Percentiles rank a stretch among this genome's conserved stretches.
Conservation (phyloP, 2,888 invertebrate species). For the Stomorhina lunata region DNA sequence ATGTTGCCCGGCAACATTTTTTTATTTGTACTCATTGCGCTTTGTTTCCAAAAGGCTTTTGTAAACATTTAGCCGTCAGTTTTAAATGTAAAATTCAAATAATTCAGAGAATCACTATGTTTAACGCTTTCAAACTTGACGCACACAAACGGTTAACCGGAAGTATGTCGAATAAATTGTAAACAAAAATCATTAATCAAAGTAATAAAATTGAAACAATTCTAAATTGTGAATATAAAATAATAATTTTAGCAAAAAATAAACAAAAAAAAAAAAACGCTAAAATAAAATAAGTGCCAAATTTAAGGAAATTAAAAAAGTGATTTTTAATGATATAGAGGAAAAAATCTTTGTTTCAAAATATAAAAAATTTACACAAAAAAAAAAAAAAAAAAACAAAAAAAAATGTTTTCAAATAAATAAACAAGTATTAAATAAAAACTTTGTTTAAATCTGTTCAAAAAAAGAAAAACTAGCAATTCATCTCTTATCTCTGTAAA, state of each 20-base stretch:
- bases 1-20: constrained; percentile 6
- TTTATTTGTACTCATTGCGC: background rate
- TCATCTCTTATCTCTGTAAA: too few relatives aligned
- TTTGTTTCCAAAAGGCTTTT: constrained; percentile 15
- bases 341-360: background rate
- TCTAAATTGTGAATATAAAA: background rate
- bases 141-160: constrained; percentile 3
- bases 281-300: constrained; percentile 36
- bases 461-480: too few relatives aligned
- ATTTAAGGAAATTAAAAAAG: background rate
- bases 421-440: too few relatives aligned
- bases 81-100: constrained; percentile 47
- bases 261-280: background rate
- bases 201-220: background rate
- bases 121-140: constrained; percentile 44
- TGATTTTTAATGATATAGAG: background rate
- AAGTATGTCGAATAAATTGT: background rate
- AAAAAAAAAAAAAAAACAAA: too few relatives aligned
- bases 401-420: too few relatives aligned
- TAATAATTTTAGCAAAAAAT: background rate
- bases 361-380: background rate
- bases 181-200: constrained; percentile 4
- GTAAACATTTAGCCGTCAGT: constrained; percentile 18
- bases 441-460: too few relatives aligned
- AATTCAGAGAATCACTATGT: constrained; percentile 44